phyloP scores from a whole-genome alignment of 1,140 invertebrate genomes.

The Saccostrea echinata region DNA sequence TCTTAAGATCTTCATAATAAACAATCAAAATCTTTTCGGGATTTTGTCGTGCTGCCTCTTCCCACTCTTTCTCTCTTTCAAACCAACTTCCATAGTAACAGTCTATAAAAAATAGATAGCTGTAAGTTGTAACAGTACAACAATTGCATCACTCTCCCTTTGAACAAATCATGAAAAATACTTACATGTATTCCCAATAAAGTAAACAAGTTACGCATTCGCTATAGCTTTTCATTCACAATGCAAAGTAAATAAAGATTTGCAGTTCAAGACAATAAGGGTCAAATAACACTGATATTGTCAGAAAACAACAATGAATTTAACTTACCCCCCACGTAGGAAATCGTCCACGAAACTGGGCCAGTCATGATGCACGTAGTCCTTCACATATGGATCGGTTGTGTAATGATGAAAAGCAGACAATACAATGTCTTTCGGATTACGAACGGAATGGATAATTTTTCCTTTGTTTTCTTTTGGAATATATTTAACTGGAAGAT shows the following conservation, averaged over 20 bases:
- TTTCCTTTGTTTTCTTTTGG: not conserved
- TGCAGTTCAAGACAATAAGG: too few species aligned
- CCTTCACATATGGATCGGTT: not conserved
- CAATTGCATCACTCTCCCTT: too few species aligned
- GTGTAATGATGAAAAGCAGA: slow-evolving; percentile 22
- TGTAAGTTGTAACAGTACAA: too few species aligned
- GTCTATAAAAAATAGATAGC: not conserved
- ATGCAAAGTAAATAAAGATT: too few species aligned
- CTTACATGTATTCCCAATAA: too few species aligned
- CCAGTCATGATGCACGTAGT: too few species aligned
- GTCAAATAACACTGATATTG: too few species aligned
- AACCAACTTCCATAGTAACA: not conserved
- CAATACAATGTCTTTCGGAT: slow-evolving; percentile 40
- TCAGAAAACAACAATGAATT: too few species aligned
- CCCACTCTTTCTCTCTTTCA: not conserved
- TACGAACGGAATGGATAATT: too few species aligned
- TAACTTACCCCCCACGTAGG: not conserved
- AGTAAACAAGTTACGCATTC: too few species aligned
- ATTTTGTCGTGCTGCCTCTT: not conserved
- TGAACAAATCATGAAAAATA: too few species aligned
- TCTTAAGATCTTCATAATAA: not conserved
- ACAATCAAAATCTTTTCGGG: not conserved
- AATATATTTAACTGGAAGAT: slow-evolving; percentile 43
- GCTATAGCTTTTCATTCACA: too few species aligned
- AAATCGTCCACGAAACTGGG: not conserved